A percentile compares a stretch with the other conserved stretches of the same genome.
Conservation (phyloP, 2,888 invertebrate genomes). For the Tetragnatha montana region DNA sequence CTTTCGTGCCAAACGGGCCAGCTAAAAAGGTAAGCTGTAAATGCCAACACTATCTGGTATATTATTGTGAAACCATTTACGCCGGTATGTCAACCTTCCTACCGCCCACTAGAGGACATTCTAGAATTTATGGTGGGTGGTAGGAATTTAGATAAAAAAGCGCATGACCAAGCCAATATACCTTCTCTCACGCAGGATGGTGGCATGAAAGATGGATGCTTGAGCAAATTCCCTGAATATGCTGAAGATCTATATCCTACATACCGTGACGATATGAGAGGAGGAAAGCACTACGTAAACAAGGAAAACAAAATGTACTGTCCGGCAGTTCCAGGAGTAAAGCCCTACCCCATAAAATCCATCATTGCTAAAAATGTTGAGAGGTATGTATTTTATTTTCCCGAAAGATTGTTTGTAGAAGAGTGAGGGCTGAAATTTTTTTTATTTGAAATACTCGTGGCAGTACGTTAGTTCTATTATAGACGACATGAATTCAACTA, state of each 20-base stretch:
- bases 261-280: slow-evolving; percentile 7
- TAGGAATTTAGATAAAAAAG: too few species aligned
- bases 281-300: slow-evolving; percentile 15
- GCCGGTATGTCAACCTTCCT: too few species aligned
- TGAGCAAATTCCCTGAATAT: slow-evolving; percentile 48
- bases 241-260: slow-evolving; percentile 7
- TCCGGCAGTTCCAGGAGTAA: slow-evolving; percentile 48
- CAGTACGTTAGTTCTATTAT: too few species aligned
- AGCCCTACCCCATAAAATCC: slow-evolving; percentile 53
- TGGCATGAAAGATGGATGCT: slow-evolving; percentile 67
- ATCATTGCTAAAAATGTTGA: slow-evolving; percentile 57
- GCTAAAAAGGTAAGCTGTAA: slow-evolving; percentile 52
- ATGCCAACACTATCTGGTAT: too few species aligned
- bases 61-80: too few species aligned
- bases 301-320: slow-evolving; percentile 41
- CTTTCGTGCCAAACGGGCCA: slow-evolving; percentile 33
- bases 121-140: too few species aligned
- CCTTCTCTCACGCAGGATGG: slow-evolving; percentile 51
- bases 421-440: too few species aligned
- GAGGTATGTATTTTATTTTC: slow-evolving; percentile 31
- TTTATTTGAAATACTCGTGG: too few species aligned
- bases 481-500: too few species aligned
- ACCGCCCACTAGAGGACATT: too few species aligned
- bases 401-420: too few species aligned
- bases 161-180: too few species aligned